Percentiles rank a stretch among this genome's conserved stretches.
Conservation (phyloP, 2,888 invertebrate genomes). For the Hirtodrosophila alboralis region DNA sequence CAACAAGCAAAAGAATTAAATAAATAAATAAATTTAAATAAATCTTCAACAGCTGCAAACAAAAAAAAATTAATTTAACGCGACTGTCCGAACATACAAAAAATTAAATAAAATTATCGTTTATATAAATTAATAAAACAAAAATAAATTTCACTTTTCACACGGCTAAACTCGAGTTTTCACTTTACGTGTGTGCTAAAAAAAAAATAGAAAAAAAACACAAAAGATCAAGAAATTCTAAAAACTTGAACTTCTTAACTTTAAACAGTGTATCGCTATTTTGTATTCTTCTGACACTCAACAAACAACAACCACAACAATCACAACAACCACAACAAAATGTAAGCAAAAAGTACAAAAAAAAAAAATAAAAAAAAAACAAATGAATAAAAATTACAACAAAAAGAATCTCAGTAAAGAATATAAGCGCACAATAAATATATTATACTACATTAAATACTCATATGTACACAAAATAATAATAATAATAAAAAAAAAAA, state of each 20-base stretch:
- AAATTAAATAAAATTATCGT: conserved; percentile 2
- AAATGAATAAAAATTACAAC: conserved; percentile 28
- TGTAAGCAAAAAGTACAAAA: conserved; percentile 57
- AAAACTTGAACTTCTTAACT: conserved; percentile 24
- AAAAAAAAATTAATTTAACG: conserved; percentile 7
- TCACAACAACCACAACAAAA: conserved; percentile 36
- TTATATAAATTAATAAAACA: conserved; percentile 7
- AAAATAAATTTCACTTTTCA: conserved; percentile 24
- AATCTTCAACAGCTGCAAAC: conserved; percentile 18
- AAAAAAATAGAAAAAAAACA: conserved; percentile 4
- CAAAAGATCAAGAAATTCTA: conserved; percentile 23
- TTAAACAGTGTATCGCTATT: conserved; percentile 38
- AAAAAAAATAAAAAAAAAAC: conserved; percentile 23
- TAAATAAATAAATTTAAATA: conserved; percentile 11
- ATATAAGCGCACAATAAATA: conserved; percentile 24
- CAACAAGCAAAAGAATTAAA: conserved; percentile 16
- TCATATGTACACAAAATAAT: conserved; percentile 22
- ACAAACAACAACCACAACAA: conserved; percentile 24
- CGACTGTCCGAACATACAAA: conserved; percentile 8
- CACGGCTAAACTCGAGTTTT: conserved; percentile 39
- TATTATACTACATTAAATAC: conserved; percentile 9
- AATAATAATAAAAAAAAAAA: conserved; percentile 21
- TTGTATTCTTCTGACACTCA: conserved; percentile 43
- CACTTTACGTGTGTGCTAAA: conserved; percentile 39
- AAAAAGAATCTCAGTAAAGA: conserved; percentile 15